Conservation (phyloP, 2,888 invertebrate genomes). For the Steromphala cineraria region DNA sequence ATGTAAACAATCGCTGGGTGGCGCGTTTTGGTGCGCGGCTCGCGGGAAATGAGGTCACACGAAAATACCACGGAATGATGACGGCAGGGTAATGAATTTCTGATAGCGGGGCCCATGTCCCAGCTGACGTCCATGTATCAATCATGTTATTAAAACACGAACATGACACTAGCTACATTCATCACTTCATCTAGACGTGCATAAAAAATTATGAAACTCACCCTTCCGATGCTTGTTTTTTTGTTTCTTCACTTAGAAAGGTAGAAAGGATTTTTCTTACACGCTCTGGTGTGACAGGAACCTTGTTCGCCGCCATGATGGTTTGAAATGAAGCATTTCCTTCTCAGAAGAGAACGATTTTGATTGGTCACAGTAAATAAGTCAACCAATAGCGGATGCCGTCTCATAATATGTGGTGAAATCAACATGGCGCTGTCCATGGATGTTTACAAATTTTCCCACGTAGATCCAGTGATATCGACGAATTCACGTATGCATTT, state of each 20-base stretch:
- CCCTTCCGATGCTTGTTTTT: neutral
- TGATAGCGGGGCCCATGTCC: too few relatives aligned
- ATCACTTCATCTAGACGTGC: too few relatives aligned
- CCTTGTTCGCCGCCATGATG: neutral
- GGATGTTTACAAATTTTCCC: constrained; percentile 4
- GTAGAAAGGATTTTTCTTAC: constrained; percentile 37
- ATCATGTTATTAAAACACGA: too few relatives aligned
- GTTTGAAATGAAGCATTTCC: neutral
- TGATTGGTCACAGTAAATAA: neutral
- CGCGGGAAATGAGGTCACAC: too few relatives aligned
- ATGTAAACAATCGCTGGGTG: too few relatives aligned
- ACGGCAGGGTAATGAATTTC: too few relatives aligned
- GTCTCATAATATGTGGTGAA: neutral
- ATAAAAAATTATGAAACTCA: too few relatives aligned
- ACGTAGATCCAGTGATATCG: neutral
- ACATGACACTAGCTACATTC: too few relatives aligned
- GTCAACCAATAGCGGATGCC: neutral
- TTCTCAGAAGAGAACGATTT: neutral
- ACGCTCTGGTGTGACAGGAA: constrained; percentile 25
- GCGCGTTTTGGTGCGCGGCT: too few relatives aligned
- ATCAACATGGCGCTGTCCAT: constrained; percentile 18
- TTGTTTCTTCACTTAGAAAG: constrained; percentile 26
- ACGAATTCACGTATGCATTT: neutral
- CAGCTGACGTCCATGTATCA: too few relatives aligned
- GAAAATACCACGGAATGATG: too few relatives aligned